Evolutionary conservation across 2,797 vertebrate genomes (phyloP).

Genomic region (Cyclopterus lumpus): DNA sequence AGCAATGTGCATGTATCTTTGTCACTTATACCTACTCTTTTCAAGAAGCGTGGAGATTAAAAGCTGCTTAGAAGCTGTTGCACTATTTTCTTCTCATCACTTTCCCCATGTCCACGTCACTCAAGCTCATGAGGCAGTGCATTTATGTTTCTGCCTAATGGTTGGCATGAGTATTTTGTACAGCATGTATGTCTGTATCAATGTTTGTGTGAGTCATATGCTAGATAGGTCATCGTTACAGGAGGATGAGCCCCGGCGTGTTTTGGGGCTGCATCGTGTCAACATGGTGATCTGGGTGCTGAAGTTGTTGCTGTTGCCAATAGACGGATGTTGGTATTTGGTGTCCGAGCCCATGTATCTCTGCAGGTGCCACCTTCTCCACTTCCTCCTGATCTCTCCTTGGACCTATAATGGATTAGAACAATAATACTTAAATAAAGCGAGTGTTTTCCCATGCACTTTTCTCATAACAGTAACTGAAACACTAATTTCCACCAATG

Average conservation of each 20-base stretch:
- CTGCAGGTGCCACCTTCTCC: slow-evolving; percentile 94
- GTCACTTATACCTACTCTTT: background rate
- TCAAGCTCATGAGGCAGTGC: slow-evolving; percentile 11
- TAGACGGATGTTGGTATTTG: slow-evolving; percentile 93
- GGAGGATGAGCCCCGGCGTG: slow-evolving; percentile 80
- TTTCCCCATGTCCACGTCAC: background rate
- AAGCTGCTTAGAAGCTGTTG: slow-evolving; percentile 9
- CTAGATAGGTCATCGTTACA: slow-evolving; percentile 80
- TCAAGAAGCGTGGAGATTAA: slow-evolving; percentile 3
- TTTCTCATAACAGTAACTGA: too few species aligned
- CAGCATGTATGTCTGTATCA: background rate
- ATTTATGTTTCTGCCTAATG: background rate
- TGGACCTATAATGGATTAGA: slow-evolving; percentile 86
- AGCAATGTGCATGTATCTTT: slow-evolving; percentile 6
- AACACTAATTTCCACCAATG: too few species aligned
- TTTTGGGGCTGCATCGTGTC: slow-evolving; percentile 92
- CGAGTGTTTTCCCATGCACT: background rate
- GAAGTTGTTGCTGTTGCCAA: slow-evolving; percentile 94
- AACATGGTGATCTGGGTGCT: slow-evolving; percentile 98
- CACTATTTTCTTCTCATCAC: background rate
- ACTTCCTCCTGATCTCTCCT: slow-evolving; percentile 94
- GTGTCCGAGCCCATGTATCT: slow-evolving; percentile 88
- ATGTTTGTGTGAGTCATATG: slow-evolving; percentile 61
- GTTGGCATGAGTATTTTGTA: slow-evolving; percentile 26
- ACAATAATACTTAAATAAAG: background rate